Base-by-base conservation (phyloP, 2,113 vertebrate genomes). In the Maylandia zebra region DNA sequence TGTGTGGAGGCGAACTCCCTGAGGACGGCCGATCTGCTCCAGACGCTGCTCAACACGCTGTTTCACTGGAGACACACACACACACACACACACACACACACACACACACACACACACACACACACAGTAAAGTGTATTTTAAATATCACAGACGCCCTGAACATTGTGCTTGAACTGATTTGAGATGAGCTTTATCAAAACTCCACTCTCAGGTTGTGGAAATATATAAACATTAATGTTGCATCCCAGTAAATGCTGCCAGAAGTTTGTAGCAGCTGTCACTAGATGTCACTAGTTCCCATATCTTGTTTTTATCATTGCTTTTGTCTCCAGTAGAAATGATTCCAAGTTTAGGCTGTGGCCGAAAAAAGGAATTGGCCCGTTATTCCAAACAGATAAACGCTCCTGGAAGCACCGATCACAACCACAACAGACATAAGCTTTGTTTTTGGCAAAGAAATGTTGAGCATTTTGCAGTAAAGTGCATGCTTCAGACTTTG, bases 41-140 rank as follows among this genome's bases (percentile, higher is more conserved):
- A 95, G 85, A 32, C 93, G 92, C 86, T 93, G 94, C 80, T 93
- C 94, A 0, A 94, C 91, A 0, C 92, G 92, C 85, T 95, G 94
- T 52, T 95, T 95, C 80, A 95, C 95, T 96, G 27, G 10, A 56
- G 0, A 41, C 14, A 66, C 59, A 19, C 14, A 69, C 55, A 82
- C 84, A 41, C 14, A 66, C 59, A 19, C 14, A 34, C 59, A 84
- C 32, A 69, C 53, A 82, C 84, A 64, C 14, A 64, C 57, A 17
- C 14, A 32, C 57, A 57, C 53, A 55, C 3, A 55, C 22, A 24
- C 22, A 32, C 57, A 61, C 14, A 85, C 34, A 69, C 6, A 41
- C 64, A 69, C 61, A 66, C 1, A 24, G 38, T 43, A 71, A 71
- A 24, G 38, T 27, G 13, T 0, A 27, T 45, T 71, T 13, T 45